phyloP scores from a whole-genome alignment of 2,888 invertebrate genomes.

The Papilio demoleus region DNA sequence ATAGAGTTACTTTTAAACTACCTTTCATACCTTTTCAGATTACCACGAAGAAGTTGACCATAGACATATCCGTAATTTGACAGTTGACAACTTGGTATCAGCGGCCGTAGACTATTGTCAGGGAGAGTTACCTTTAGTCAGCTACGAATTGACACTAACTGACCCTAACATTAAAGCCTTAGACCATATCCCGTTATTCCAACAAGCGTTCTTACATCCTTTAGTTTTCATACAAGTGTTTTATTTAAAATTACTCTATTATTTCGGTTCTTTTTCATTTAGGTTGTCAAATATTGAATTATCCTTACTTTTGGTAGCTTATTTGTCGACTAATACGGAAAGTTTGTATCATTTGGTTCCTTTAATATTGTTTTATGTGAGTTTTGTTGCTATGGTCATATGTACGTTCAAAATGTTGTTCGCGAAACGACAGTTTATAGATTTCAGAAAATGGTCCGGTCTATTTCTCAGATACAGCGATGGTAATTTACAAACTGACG shows the following conservation, averaged over 20 bases:
- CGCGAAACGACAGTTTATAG: constrained; percentile 88
- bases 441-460: constrained; percentile 93
- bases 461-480: constrained; percentile 92
- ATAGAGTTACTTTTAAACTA: too few relatives aligned
- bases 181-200: constrained; percentile 88
- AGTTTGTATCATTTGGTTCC: constrained; percentile 89
- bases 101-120: constrained; percentile 92
- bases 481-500: constrained; percentile 89
- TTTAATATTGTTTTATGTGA: constrained; percentile 88
- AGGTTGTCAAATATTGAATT: constrained; percentile 86
- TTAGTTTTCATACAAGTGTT: constrained; percentile 87
- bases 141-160: constrained; percentile 87
- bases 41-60: constrained; percentile 63
- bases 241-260: constrained; percentile 86
- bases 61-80: constrained; percentile 87
- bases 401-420: constrained; percentile 94
- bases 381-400: constrained; percentile 89
- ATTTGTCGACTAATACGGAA: constrained; percentile 87
- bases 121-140: constrained; percentile 90
- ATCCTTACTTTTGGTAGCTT: constrained; percentile 86
- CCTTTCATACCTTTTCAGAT: constrained; percentile 56
- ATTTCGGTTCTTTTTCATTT: constrained; percentile 83
- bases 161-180: constrained; percentile 87
- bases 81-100: constrained; percentile 90
- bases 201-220: constrained; percentile 89